These are phyloP conservation scores for Bombylius discolor DNA, from an alignment of 2,888 invertebrate genomes.

Conservation along the genomic window DNA sequence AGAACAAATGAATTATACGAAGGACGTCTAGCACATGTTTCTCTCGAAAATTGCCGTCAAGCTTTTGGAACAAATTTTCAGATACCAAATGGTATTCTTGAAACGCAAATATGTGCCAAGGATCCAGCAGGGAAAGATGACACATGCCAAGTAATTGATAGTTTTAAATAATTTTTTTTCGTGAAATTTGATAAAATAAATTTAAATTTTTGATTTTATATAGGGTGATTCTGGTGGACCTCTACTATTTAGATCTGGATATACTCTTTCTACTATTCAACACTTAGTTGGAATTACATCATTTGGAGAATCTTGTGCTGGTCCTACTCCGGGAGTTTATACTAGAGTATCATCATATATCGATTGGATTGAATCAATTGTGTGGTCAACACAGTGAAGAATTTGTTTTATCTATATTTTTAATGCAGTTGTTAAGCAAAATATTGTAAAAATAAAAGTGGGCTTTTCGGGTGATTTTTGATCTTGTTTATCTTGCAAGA, in stretches of 20 bases:
- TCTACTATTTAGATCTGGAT: constrained; percentile 8
- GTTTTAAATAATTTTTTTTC: constrained; percentile 13
- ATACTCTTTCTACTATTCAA: background rate
- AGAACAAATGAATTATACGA: constrained; percentile 29
- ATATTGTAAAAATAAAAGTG: too few relatives aligned
- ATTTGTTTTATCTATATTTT: too few relatives aligned
- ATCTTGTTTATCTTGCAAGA: too few relatives aligned
- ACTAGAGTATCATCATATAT: constrained; percentile 12
- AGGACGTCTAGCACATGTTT: constrained; percentile 26
- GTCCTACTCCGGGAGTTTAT: constrained; percentile 11
- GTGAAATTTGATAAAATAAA: constrained; percentile 5
- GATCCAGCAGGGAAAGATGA: constrained; percentile 17
- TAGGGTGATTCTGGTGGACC: constrained; percentile 21
- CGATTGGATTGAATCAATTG: constrained; percentile 12
- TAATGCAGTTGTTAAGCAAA: too few relatives aligned
- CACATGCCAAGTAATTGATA: background rate
- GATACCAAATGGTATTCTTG: constrained; percentile 21
- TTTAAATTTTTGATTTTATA: constrained; percentile 14
- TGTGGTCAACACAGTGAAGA: background rate
- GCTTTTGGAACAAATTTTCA: constrained; percentile 16
- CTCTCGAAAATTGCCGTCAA: constrained; percentile 26
- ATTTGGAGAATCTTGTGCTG: constrained; percentile 15
- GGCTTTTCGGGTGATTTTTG: too few relatives aligned
- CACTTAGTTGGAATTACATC: constrained; percentile 16
- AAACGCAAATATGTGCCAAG: constrained; percentile 29